Evolutionary conservation across 2,113 vertebrate species (phyloP).

Genomic region (Callopanchax toddi): DNA sequence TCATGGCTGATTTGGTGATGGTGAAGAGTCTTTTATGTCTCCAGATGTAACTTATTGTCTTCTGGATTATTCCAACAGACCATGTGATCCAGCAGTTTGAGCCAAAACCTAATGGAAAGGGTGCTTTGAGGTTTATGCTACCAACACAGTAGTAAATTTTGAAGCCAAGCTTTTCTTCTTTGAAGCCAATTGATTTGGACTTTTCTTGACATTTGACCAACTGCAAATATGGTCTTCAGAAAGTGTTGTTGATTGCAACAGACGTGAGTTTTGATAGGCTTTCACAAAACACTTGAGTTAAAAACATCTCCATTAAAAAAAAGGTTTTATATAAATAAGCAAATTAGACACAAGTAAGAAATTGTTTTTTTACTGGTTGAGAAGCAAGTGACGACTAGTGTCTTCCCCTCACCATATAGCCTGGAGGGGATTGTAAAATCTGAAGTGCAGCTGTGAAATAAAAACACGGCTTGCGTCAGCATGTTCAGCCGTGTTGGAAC

Average conservation of each 20-base stretch:
- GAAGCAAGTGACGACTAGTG: background rate
- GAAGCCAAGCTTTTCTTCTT: conserved; percentile 35
- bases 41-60: conserved; percentile 65
- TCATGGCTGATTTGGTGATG: conserved; percentile 19
- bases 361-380: conserved; percentile 4
- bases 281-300: conserved; percentile 25
- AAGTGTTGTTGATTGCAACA: conserved; percentile 32
- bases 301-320: background rate
- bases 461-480: conserved; percentile 41
- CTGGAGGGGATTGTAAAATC: conserved; percentile 35
- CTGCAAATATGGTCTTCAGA: conserved; percentile 19
- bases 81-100: conserved; percentile 44
- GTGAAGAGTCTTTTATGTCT: conserved; percentile 28
- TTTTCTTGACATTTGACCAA: conserved; percentile 43
- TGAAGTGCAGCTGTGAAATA: conserved; percentile 50
- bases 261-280: conserved; percentile 13
- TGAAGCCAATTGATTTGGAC: conserved; percentile 51
- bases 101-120: conserved; percentile 51
- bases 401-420: conserved; percentile 3
- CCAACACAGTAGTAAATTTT: conserved; percentile 49
- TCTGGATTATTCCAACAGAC: conserved; percentile 45
- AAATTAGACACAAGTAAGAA: background rate
- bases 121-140: conserved; percentile 37
- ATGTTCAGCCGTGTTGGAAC: conserved; percentile 38
- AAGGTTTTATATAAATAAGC: background rate